Percentiles rank a stretch among this genome's conserved stretches.
Conservation (phyloP, 2,113 vertebrate species). For the Indri indri region DNA sequence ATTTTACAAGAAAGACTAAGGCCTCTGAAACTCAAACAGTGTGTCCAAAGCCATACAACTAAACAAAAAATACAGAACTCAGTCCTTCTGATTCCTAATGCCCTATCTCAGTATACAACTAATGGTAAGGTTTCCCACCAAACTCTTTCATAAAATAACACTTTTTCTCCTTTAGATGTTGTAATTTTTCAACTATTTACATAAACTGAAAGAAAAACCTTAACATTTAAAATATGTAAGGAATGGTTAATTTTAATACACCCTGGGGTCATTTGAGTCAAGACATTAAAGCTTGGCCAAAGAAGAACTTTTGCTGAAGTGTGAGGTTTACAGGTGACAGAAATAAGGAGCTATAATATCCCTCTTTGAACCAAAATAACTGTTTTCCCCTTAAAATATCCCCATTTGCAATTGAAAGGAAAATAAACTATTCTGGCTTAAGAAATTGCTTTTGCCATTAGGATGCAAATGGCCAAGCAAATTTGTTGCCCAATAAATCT, state of each 20-base stretch:
- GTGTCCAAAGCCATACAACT: neutral
- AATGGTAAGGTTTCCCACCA: neutral
- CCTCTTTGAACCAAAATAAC: conserved; percentile 66
- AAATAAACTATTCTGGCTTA: conserved; percentile 73
- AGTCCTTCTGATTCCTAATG: neutral
- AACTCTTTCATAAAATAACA: neutral
- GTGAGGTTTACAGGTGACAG: conserved; percentile 53
- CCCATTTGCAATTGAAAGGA: conserved; percentile 77
- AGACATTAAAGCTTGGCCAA: neutral
- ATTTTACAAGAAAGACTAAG: neutral
- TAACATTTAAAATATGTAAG: neutral
- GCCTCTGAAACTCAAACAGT: neutral
- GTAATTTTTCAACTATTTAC: neutral
- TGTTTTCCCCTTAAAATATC: conserved; percentile 67
- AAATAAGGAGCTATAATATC: conserved; percentile 62
- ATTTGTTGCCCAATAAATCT: conserved; percentile 78
- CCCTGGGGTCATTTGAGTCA: conserved; percentile 26
- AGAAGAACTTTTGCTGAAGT: conserved; percentile 42
- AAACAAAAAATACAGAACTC: neutral
- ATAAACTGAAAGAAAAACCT: neutral
- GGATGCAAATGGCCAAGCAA: conserved; percentile 77
- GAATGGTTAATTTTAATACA: conserved; percentile 15
- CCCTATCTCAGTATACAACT: neutral
- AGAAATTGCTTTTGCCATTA: conserved; percentile 79
- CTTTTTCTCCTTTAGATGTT: neutral